phyloP scores from a whole-genome alignment of 2,113 vertebrate genomes.

The Rhinoderma darwinii region DNA sequence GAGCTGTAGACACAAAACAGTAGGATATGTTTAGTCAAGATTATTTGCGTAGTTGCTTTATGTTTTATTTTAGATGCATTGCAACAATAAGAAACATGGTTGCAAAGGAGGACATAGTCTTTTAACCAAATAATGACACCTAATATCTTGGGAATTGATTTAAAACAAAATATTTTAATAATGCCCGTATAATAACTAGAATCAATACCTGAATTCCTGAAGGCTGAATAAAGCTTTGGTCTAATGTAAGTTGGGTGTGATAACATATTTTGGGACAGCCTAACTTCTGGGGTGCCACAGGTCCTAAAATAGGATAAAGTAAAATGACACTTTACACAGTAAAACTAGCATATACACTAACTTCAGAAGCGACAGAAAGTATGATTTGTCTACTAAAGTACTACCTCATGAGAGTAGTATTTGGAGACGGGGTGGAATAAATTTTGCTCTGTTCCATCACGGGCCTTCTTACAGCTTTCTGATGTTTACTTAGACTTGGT shows the following conservation, averaged over 20 bases:
- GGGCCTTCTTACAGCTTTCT: neutral
- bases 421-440: neutral
- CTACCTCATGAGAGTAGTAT: slow-evolving; percentile 1
- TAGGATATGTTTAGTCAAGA: too few relatives aligned
- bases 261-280: neutral
- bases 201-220: slow-evolving; percentile 5
- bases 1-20: neutral
- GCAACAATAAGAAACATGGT: too few relatives aligned
- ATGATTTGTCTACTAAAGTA: neutral
- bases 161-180: too few relatives aligned
- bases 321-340: too few relatives aligned
- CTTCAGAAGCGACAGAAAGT: neutral
- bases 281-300: neutral
- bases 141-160: too few relatives aligned
- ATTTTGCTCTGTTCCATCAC: neutral
- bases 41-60: too few relatives aligned
- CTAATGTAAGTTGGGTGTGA: neutral
- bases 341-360: too few relatives aligned
- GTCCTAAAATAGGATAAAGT: neutral
- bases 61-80: too few relatives aligned
- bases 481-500: neutral
- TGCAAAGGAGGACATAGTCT: too few relatives aligned
- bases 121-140: too few relatives aligned
- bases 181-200: neutral
- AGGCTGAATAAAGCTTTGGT: neutral